phyloP scores from a whole-genome alignment of 2,797 vertebrate species.

The Acanthurus lineatus region DNA sequence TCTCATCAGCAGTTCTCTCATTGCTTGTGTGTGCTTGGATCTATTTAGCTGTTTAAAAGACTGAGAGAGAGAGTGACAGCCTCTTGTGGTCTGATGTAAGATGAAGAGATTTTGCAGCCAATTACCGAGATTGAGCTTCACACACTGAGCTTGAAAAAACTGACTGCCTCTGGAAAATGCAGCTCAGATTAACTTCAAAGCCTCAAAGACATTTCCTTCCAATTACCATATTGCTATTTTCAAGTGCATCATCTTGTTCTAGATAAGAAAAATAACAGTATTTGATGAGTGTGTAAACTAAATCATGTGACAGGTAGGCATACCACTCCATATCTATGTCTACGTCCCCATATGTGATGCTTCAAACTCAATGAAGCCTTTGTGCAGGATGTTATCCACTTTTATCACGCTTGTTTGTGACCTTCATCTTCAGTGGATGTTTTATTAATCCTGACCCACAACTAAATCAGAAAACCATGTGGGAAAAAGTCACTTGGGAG shows the following conservation, averaged over 20 bases:
- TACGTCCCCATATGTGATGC: conserved; percentile 11
- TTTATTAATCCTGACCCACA: conserved; percentile 24
- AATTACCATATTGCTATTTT: conserved; percentile 17
- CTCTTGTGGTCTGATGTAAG: background rate
- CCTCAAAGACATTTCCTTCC: background rate
- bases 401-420: conserved; percentile 32
- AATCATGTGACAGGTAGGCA: conserved; percentile 40
- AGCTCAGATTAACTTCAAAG: conserved; percentile 16
- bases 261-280: conserved; percentile 1
- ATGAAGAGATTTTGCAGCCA: conserved; percentile 30
- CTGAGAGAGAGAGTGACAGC: conserved; percentile 8
- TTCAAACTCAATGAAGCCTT: conserved; percentile 23
- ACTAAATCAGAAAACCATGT: conserved; percentile 18
- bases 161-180: background rate
- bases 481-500: background rate
- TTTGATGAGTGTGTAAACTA: conserved; percentile 32
- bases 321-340: conserved; percentile 17
- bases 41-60: conserved; percentile 28
- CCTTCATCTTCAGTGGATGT: background rate
- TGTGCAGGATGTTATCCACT: conserved; percentile 18
- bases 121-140: conserved; percentile 11
- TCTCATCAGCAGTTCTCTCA: conserved; percentile 56
- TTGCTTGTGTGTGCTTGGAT: conserved; percentile 20
- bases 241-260: background rate
- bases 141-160: background rate